Base-by-base conservation (phyloP, 2,888 invertebrate genomes). In the Arenicola marina region DNA sequence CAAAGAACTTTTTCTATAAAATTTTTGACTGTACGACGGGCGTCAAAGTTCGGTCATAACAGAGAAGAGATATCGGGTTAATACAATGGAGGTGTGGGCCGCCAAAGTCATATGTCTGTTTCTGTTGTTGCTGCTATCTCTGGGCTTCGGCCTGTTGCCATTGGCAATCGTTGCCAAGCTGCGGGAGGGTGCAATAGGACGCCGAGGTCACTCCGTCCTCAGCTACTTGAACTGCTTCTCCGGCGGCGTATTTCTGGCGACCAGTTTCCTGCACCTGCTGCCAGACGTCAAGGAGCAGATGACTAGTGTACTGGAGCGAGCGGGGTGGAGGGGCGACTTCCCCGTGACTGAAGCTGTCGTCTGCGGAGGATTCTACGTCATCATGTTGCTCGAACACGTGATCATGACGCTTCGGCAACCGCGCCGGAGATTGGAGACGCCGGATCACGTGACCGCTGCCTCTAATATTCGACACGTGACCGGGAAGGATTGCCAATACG, bases 201-300 rank as follows among this genome's bases (percentile, higher is more conserved):
- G 15, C 7, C 48, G 48, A 48, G 26, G 26, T 7, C 11, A 24
- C 7, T n/a, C 18, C 48, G n/a, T n/a, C n/a, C n/a, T n/a, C n/a
- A n/a, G n/a, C n/a, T n/a, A n/a, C n/a, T n/a, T n/a, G n/a, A 11
- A 24, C 7, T 7, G 7, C 24, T 7, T 11, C 26, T 24, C 15
- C 24, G 15, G n/a, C 7, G 83, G 82, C 11, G 84, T 84, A 2
- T 79, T 84, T 4, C 84, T 84, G 64, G 71, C 84, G 7, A 83
- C 78, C 0, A 80, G 82, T 55, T 81, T 79, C 60, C 75, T 84
- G 34, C 69, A 84, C 2, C 77, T 79, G 53, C 70, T 84, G 28
- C 82, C 83, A 2, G 78, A 81, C 67, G 80, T 81, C 0, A 66
- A 75, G 34, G 77, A 80, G 51, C 71, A 76, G 51, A 74, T 38